Percentiles rank a stretch among this genome's conserved stretches.
Evolutionary conservation across 1,140 invertebrate species (phyloP).

Genomic region (Dinoponera quadriceps): DNA sequence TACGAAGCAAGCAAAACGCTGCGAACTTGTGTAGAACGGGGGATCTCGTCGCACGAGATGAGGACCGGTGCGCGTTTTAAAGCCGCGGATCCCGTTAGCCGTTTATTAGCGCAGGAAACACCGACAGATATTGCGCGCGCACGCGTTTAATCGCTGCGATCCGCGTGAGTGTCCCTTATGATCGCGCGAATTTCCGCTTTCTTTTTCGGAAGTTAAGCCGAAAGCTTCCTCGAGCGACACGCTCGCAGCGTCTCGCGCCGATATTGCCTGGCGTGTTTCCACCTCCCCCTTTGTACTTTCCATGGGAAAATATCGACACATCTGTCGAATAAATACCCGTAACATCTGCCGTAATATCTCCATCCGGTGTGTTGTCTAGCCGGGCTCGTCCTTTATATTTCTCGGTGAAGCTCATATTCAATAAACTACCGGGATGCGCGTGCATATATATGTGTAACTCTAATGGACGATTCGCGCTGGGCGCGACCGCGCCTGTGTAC

Average conservation of each 20-base stretch:
- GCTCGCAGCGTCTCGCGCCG: slow-evolving; percentile 54
- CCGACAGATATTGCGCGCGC: slow-evolving; percentile 1
- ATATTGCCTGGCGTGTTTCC: slow-evolving; percentile 77
- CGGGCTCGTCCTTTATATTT: slow-evolving; percentile 54
- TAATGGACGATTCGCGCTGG: slow-evolving; percentile 24
- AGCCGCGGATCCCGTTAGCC: not conserved
- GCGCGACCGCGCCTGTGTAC: slow-evolving; percentile 20
- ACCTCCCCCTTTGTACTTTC: slow-evolving; percentile 51
- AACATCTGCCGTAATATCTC: slow-evolving; percentile 78
- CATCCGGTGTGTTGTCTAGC: slow-evolving; percentile 56
- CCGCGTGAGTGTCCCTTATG: slow-evolving; percentile 14
- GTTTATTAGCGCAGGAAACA: slow-evolving; percentile 20
- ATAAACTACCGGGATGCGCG: slow-evolving; percentile 16
- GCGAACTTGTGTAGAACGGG: not conserved
- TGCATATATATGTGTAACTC: slow-evolving; percentile 19
- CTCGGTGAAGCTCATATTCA: slow-evolving; percentile 19
- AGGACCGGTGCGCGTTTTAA: not conserved
- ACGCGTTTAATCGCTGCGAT: slow-evolving; percentile 17
- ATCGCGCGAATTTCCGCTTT: not conserved
- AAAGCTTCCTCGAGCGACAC: slow-evolving; percentile 54
- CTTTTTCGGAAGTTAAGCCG: slow-evolving; percentile 31
- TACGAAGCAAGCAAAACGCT: not conserved
- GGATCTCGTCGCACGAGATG: not conserved
- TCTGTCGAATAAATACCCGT: slow-evolving; percentile 80
- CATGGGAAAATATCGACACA: slow-evolving; percentile 79